Evolutionary conservation across 2,888 invertebrate genomes (phyloP).

Genomic region (Fragum fragum): DNA sequence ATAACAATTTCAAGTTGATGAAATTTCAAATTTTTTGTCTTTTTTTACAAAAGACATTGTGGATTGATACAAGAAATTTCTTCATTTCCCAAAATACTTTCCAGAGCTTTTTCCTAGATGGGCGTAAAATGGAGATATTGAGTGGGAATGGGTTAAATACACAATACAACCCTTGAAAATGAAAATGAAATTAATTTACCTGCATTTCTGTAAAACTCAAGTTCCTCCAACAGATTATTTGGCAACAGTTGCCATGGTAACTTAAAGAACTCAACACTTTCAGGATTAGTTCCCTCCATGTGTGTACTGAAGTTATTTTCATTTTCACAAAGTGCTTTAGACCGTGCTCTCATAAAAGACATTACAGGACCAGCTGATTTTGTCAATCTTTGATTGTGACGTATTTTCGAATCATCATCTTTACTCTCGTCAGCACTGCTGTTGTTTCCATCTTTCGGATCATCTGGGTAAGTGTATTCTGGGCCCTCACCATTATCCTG

Average conservation of each 20-base stretch:
- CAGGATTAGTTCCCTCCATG: constrained; percentile 33
- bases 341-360: constrained; percentile 48
- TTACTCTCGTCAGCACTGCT: constrained; percentile 62
- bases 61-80: too few species aligned
- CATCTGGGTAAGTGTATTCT: constrained; percentile 63
- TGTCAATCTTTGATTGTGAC: constrained; percentile 35
- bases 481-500: constrained; percentile 34
- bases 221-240: constrained; percentile 18
- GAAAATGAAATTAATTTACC: constrained; percentile 54
- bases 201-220: constrained; percentile 76
- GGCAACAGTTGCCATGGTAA: constrained; percentile 26
- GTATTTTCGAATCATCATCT: constrained; percentile 18
- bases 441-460: constrained; percentile 66
- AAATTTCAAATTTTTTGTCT: too few species aligned
- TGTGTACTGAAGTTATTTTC: background rate
- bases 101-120: too few species aligned
- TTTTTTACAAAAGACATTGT: too few species aligned
- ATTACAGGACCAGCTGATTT: constrained; percentile 58
- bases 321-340: constrained; percentile 19
- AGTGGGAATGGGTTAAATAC: background rate
- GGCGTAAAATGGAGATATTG: too few species aligned
- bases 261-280: constrained; percentile 27
- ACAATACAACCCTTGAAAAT: background rate
- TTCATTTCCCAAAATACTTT: too few species aligned
- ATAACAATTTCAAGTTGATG: too few species aligned